Evolutionary conservation across 2,113 vertebrate genomes (phyloP).

Genomic region (Nannospalax galili): DNA sequence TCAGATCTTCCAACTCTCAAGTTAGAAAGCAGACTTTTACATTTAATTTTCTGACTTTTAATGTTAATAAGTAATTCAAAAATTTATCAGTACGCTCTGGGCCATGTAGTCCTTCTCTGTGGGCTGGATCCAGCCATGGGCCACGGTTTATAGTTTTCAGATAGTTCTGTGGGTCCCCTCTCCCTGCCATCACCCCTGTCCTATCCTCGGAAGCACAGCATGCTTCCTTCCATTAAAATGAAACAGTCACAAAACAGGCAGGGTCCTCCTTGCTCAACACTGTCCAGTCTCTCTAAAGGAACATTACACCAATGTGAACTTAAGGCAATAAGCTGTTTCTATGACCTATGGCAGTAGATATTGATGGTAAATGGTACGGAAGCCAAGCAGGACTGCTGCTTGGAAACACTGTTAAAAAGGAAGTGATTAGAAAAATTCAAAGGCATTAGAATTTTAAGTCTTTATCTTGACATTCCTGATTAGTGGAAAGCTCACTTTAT

Average conservation of each 20-base stretch:
- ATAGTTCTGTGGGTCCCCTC: background rate
- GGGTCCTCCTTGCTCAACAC: background rate
- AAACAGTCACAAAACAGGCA: background rate
- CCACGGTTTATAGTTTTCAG: no score
- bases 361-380: background rate
- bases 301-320: background rate
- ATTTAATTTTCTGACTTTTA: background rate
- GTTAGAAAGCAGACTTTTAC: slow-evolving; percentile 13
- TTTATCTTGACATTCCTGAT: background rate
- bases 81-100: background rate
- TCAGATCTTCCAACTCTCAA: background rate
- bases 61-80: background rate
- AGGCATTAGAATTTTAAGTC: background rate
- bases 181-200: background rate
- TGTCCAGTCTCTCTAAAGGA: background rate
- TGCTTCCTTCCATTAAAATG: background rate
- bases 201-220: background rate
- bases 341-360: background rate
- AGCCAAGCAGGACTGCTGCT: background rate
- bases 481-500: background rate
- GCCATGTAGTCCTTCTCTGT: background rate
- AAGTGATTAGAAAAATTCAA: background rate
- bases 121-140: background rate
- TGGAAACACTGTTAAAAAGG: background rate
- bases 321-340: background rate